Conservation (phyloP, 1,140 invertebrate species). For the Lucilia sericata region DNA sequence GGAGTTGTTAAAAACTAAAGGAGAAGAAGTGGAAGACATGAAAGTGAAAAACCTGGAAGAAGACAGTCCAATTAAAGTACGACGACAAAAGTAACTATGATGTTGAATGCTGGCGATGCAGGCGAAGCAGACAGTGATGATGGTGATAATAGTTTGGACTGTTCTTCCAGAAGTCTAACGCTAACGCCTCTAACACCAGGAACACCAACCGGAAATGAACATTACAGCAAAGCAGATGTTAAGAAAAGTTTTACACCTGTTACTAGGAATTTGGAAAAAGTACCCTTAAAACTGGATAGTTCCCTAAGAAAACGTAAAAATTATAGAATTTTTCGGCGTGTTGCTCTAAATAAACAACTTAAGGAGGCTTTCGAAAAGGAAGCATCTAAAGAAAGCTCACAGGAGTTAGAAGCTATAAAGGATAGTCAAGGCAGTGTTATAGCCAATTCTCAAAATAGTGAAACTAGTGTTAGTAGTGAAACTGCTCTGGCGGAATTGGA, state of each 20-base stretch:
- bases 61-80: slow-evolving; percentile 64
- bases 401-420: background rate
- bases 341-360: slow-evolving; percentile 42
- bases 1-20: slow-evolving; percentile 58
- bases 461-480: slow-evolving; percentile 54
- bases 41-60: slow-evolving; percentile 39
- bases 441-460: slow-evolving; percentile 21
- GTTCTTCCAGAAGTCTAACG: slow-evolving; percentile 51
- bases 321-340: background rate
- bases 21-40: slow-evolving; percentile 21
- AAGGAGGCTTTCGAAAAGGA: slow-evolving; percentile 3
- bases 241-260: slow-evolving; percentile 36
- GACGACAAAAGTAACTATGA: slow-evolving; percentile 65
- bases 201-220: background rate
- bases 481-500: slow-evolving; percentile 56
- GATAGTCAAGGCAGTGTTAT: slow-evolving; percentile 7
- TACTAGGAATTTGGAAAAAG: background rate
- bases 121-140: slow-evolving; percentile 48
- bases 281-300: background rate
- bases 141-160: slow-evolving; percentile 47
- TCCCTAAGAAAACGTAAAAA: slow-evolving; percentile 22
- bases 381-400: background rate
- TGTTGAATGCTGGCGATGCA: slow-evolving; percentile 53
- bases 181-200: slow-evolving; percentile 56
- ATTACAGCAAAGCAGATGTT: background rate